Evolutionary conservation across 1,140 invertebrate genomes (phyloP).

Genomic region (Neuroterus valhalla): DNA sequence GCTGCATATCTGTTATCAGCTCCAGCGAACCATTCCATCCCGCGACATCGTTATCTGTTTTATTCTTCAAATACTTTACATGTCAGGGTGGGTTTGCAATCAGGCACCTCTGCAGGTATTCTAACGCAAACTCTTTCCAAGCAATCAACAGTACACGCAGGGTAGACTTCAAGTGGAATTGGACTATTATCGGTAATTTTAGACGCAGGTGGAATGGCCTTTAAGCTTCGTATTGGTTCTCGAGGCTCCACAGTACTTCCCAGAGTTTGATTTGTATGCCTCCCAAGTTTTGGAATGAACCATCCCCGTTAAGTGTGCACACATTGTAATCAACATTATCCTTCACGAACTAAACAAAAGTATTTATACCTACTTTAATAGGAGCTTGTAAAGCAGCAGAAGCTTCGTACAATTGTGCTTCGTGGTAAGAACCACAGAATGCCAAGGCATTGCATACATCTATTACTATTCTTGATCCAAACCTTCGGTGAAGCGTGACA

Average conservation of each 20-base stretch:
- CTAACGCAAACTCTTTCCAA: too few relatives aligned
- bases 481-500: constrained; percentile 59
- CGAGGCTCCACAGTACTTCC: neutral
- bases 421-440: constrained; percentile 58
- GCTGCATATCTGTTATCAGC: neutral
- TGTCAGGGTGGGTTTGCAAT: too few relatives aligned
- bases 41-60: neutral
- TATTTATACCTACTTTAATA: constrained; percentile 31
- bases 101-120: too few relatives aligned
- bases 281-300: constrained; percentile 58
- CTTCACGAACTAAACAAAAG: constrained; percentile 47
- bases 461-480: constrained; percentile 58
- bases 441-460: constrained; percentile 62
- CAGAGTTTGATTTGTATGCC: constrained; percentile 36
- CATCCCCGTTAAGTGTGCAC: constrained; percentile 48
- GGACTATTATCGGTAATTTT: neutral
- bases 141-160: too few relatives aligned
- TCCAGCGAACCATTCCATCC: constrained; percentile 6
- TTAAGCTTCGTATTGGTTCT: neutral
- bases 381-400: constrained; percentile 39
- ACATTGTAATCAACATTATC: constrained; percentile 60
- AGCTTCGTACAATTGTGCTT: constrained; percentile 62
- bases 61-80: too few relatives aligned
- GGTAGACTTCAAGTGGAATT: too few relatives aligned
- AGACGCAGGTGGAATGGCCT: neutral